Percentiles rank a stretch among this genome's conserved stretches.
These are phyloP conservation scores for Dasyprocta punctata DNA, from an alignment of 2,113 vertebrate species.

Conservation along the genomic window DNA sequence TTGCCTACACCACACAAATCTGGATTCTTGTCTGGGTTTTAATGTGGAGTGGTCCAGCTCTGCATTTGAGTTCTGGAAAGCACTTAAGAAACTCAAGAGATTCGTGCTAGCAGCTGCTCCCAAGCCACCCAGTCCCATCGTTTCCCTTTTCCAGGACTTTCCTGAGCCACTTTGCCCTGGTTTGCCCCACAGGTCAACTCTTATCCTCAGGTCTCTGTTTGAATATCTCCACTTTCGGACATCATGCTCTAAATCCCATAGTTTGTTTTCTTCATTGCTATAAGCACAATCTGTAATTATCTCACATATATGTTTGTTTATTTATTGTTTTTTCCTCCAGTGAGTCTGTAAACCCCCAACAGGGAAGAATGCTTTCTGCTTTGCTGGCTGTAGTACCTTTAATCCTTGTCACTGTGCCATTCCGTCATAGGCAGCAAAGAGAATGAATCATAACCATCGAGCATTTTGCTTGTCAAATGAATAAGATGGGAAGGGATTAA, in stretches of 20 bases:
- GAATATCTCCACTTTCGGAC: not conserved
- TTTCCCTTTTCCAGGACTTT: not conserved
- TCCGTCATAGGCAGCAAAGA: not conserved
- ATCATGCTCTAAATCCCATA: not conserved
- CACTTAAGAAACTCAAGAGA: not conserved
- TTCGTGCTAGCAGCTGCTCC: not conserved
- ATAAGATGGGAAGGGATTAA: not conserved
- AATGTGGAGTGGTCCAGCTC: fast-evolving
- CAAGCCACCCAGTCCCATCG: fast-evolving
- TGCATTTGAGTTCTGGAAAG: not conserved
- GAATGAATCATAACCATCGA: not conserved
- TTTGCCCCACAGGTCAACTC: not conserved
- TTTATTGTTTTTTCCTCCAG: not conserved
- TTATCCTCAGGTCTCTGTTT: not conserved
- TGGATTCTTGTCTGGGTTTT: not conserved
- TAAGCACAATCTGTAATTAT: not conserved
- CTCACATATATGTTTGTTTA: not conserved
- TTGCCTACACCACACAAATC: not conserved
- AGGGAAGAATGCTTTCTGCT: not conserved
- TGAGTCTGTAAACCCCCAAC: not conserved
- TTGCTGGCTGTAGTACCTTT: not conserved
- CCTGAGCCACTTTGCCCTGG: not conserved
- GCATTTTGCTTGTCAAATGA: not conserved
- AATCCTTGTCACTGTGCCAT: not conserved
- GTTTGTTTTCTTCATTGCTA: not conserved